These are phyloP conservation scores for Drosophila novamexicana DNA, from an alignment of 1,140 invertebrate genomes.

Conservation along the genomic window DNA sequence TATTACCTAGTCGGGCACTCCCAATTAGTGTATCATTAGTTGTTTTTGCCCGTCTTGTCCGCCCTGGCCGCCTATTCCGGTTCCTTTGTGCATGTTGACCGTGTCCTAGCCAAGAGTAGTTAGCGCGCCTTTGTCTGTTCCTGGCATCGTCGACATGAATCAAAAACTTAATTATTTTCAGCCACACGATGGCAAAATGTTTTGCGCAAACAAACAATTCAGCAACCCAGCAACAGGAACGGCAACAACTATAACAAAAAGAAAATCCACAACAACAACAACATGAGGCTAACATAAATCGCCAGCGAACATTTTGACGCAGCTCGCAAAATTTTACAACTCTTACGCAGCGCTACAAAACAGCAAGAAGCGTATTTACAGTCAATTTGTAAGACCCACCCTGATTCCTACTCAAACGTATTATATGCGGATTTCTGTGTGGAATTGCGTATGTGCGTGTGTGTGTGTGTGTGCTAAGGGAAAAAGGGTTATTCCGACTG, in stretches of 20 bases:
- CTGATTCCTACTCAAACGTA: slow-evolving; percentile 20
- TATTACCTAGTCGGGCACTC: too few relatives aligned
- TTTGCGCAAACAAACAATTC: slow-evolving; percentile 62
- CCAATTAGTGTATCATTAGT: too few relatives aligned
- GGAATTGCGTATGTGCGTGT: slow-evolving; percentile 7
- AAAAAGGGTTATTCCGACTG: slow-evolving; percentile 6
- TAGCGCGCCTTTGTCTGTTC: slow-evolving; percentile 67
- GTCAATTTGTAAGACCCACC: slow-evolving; percentile 63
- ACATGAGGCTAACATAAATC: slow-evolving; percentile 58
- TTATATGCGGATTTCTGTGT: slow-evolving; percentile 42
- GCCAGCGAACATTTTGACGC: slow-evolving; percentile 69
- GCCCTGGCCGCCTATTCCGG: slow-evolving; percentile 20
- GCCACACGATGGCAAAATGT: slow-evolving; percentile 65
- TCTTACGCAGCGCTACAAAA: slow-evolving; percentile 39
- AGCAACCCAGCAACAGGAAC: slow-evolving; percentile 13
- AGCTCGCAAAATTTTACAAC: slow-evolving; percentile 65
- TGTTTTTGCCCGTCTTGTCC: neutral
- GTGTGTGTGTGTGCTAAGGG: neutral
- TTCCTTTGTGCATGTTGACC: slow-evolving; percentile 46
- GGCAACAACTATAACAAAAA: slow-evolving; percentile 22
- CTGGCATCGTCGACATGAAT: slow-evolving; percentile 72
- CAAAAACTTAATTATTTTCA: slow-evolving; percentile 82
- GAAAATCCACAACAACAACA: slow-evolving; percentile 22
- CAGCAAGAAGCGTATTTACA: slow-evolving; percentile 72
- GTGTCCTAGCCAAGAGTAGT: slow-evolving; percentile 52